A percentile compares a stretch with the other conserved stretches of the same genome.
Conservation (phyloP, 2,888 invertebrate genomes). For the Drosophila rubida region DNA sequence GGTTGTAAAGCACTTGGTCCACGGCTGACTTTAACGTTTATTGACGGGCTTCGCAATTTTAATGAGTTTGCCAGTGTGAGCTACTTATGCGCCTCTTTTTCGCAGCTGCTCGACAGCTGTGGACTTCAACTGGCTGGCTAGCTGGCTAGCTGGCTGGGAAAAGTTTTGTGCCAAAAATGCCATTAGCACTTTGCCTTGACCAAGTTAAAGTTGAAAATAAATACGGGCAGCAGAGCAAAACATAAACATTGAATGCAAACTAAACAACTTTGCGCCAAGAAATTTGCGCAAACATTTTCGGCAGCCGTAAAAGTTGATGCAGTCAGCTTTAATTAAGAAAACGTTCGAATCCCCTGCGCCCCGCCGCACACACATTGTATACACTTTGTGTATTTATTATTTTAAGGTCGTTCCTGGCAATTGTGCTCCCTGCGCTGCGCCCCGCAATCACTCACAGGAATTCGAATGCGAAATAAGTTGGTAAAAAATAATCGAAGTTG, state of each 20-base stretch:
- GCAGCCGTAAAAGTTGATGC: conserved; percentile 39
- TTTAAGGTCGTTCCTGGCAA: conserved; percentile 46
- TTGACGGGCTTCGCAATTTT: conserved; percentile 44
- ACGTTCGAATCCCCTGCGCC: conserved; percentile 7
- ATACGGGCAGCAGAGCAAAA: conserved; percentile 31
- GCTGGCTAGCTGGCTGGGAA: background rate
- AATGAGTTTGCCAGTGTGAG: conserved; percentile 37
- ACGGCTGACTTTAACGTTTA: conserved; percentile 12
- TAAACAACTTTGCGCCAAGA: conserved; percentile 42
- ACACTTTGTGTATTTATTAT: background rate
- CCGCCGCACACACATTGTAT: conserved; percentile 12
- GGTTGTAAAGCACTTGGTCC: background rate
- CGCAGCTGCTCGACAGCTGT: conserved; percentile 31
- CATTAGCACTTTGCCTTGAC: conserved; percentile 66
- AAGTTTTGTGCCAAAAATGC: conserved; percentile 53
- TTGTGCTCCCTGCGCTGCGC: conserved; percentile 28
- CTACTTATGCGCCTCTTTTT: conserved; percentile 29
- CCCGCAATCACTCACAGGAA: conserved; percentile 46
- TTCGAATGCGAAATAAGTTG: conserved; percentile 49
- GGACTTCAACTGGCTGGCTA: conserved; percentile 2
- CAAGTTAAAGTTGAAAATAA: conserved; percentile 57
- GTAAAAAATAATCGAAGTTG: conserved; percentile 49
- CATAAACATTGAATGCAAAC: conserved; percentile 38
- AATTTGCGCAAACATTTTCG: conserved; percentile 26
- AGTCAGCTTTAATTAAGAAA: conserved; percentile 55